Percentiles rank a stretch among this genome's conserved stretches.
phyloP scores from a whole-genome alignment of 2,888 invertebrate genomes.

The Agapostemon virescens region DNA sequence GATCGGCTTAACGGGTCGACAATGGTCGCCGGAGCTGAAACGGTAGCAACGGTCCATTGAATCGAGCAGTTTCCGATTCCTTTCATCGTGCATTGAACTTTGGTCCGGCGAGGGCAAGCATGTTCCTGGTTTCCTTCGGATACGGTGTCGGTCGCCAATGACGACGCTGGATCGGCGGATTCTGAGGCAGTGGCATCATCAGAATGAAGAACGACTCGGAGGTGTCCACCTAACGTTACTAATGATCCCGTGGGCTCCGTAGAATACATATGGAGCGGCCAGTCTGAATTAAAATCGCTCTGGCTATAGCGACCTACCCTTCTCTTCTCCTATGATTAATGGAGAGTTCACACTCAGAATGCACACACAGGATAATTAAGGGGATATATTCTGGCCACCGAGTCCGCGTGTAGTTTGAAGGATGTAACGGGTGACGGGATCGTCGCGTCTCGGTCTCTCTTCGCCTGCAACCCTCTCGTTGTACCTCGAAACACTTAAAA shows the following conservation, averaged over 20 bases:
- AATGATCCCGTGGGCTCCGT: constrained; percentile 78
- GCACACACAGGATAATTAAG: constrained; percentile 81
- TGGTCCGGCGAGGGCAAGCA: constrained; percentile 40
- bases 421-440: constrained; percentile 77
- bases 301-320: constrained; percentile 74
- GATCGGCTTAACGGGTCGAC: constrained; percentile 40
- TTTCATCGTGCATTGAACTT: constrained; percentile 55
- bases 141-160: constrained; percentile 66
- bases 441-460: constrained; percentile 30
- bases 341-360: constrained; percentile 81
- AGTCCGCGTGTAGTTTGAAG: constrained; percentile 76
- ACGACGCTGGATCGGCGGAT: constrained; percentile 69
- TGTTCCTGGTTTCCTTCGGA: constrained; percentile 44
- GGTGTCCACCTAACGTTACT: constrained; percentile 80
- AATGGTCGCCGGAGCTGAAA: constrained; percentile 33
- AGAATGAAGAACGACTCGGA: constrained; percentile 79
- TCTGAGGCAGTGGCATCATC: constrained; percentile 74
- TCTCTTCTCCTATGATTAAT: constrained; percentile 80
- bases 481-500: background rate
- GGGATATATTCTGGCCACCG: constrained; percentile 80
- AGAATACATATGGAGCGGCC: constrained; percentile 79
- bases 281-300: constrained; percentile 80
- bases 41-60: constrained; percentile 51
- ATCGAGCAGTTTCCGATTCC: constrained; percentile 42
- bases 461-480: background rate